A percentile compares a stretch with the other conserved stretches of the same genome.
Conservation (phyloP, 2,888 invertebrate species). For the Cantharis lateralis region DNA sequence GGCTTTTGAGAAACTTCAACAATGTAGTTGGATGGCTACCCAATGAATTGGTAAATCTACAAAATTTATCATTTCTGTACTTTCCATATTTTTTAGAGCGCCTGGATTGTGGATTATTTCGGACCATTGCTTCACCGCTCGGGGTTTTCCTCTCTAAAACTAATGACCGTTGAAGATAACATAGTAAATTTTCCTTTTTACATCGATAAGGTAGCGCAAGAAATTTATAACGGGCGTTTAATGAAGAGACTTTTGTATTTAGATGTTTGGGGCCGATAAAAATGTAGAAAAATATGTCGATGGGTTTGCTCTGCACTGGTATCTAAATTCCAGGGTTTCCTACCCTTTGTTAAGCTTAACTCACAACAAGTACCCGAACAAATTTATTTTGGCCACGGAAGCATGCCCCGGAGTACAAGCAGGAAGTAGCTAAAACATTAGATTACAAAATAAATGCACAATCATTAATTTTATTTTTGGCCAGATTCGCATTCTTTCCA, state of each 20-base stretch:
- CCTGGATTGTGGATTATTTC: slow-evolving; percentile 73
- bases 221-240: not conserved
- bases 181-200: slow-evolving; percentile 68
- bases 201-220: slow-evolving; percentile 60
- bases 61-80: not conserved
- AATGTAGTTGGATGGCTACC: slow-evolving; percentile 81
- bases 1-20: slow-evolving; percentile 58
- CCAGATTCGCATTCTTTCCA: not conserved
- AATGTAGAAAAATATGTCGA: not conserved
- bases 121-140: slow-evolving; percentile 72
- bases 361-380: not conserved
- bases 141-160: slow-evolving; percentile 63
- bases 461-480: not conserved
- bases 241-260: not conserved
- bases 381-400: slow-evolving; percentile 1
- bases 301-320: slow-evolving; percentile 6
- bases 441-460: not conserved
- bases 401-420: not conserved
- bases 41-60: slow-evolving; percentile 42
- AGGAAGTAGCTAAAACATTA: not conserved
- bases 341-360: not conserved
- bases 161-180: slow-evolving; percentile 80
- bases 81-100: slow-evolving; percentile 55
- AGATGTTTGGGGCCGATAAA: not conserved
- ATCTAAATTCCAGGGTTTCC: not conserved